Evolutionary conservation across 1,140 invertebrate species (phyloP), one percentile per base, ranked within the genome.

Genomic region (Anastatus disparis): DNA sequence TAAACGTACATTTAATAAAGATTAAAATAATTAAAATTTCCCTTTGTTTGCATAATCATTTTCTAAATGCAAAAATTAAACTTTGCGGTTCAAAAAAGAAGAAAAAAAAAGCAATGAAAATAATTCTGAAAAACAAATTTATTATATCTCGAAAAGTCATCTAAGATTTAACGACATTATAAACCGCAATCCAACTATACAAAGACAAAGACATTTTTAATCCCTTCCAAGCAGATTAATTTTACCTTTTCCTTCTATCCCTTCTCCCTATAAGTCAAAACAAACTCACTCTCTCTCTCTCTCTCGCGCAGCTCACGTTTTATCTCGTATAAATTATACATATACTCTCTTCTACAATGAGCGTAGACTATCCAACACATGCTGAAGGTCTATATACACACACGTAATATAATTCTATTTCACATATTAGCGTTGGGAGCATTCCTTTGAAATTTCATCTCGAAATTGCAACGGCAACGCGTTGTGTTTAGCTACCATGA

Each of bases 351-450:
- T 15, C 42, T 1, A 10, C 4, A n/a, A n/a, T n/a, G n/a, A n/a
- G n/a, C n/a, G n/a, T n/a, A n/a, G n/a, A 62, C 26, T 24, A 42
- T 58, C 10, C 20, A 7, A n/a, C 42, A 46, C 42, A 46, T 3
- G 6, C 17, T 8, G 48, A 7, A 24, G 17, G 13, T 50, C 7
- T 13, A 50, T 24, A 20, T 27, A 50, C 15, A 52, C 29, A 55
- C 12, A 55, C 27, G n/a, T n/a, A 70, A 70, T 63, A 70, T 63
- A 70, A 70, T 70, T 70, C 50, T 64, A 70, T 70, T 70, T 64
- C 68, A 58, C 50, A 40, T 63, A 70, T 70, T 70, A 67, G 63
- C 46, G 67, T 40, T 22, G 13, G 48, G 26, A 26, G 56, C 46
- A 62, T 62, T 53, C 50, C 67, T 70, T 70, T 70, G 59, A 70